A percentile compares a stretch with the other conserved stretches of the same genome.
These are phyloP conservation scores for Austrolebias charrua DNA, from an alignment of 2,797 vertebrate species.

Conservation along the genomic window DNA sequence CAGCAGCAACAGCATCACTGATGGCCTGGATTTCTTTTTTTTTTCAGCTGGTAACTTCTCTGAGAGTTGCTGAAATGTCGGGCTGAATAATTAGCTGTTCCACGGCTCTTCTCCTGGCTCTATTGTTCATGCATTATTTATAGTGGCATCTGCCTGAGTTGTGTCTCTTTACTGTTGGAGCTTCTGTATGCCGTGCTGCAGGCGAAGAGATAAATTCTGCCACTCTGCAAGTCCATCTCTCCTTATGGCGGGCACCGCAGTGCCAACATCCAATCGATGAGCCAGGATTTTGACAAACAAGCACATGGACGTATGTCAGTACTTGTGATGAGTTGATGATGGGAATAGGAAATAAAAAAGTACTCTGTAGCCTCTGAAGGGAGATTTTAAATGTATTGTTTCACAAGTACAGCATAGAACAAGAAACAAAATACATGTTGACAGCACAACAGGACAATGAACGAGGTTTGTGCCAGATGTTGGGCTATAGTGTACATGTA, in stretches of 20 bases:
- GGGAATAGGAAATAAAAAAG: background rate
- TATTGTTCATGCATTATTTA: conserved; percentile 79
- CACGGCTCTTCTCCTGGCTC: conserved; percentile 71
- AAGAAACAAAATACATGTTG: background rate
- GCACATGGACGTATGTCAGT: conserved; percentile 15
- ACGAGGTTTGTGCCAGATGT: too few species aligned
- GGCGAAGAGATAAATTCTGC: conserved; percentile 49
- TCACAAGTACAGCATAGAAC: background rate
- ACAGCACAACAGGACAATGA: too few species aligned
- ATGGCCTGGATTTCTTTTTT: conserved; percentile 45
- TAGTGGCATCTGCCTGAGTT: conserved; percentile 74
- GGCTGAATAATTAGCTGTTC: conserved; percentile 77
- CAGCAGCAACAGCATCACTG: conserved; percentile 12
- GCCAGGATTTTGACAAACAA: conserved; percentile 28
- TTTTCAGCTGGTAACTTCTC: conserved; percentile 53
- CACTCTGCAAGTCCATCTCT: conserved; percentile 44
- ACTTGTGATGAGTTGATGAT: background rate
- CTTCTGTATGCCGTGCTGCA: conserved; percentile 53
- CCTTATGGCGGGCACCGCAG: conserved; percentile 27
- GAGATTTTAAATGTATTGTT: background rate
- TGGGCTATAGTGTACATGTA: too few species aligned
- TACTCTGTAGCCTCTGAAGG: background rate
- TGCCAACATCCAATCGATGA: conserved; percentile 31
- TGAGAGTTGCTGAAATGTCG: conserved; percentile 68
- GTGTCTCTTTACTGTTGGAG: conserved; percentile 58